A percentile compares a stretch with the other conserved stretches of the same genome.
These are phyloP conservation scores for Babyrousa celebensis DNA, from an alignment of 2,797 vertebrate species.

Conservation along the genomic window DNA sequence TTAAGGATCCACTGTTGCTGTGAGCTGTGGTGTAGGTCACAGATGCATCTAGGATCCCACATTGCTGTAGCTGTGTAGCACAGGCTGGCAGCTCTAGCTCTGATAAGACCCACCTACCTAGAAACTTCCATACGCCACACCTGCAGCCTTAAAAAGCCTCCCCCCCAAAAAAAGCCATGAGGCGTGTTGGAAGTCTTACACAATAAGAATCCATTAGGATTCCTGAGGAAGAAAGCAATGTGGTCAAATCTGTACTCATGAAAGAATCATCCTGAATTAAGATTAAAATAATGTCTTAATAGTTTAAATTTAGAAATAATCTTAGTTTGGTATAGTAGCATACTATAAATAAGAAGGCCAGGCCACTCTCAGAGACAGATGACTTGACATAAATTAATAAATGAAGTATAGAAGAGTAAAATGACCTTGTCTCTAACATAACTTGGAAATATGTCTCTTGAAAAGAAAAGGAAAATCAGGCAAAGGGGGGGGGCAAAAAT, in stretches of 20 bases:
- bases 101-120: too few relatives aligned
- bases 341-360: constrained; percentile 45
- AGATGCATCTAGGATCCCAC: too few relatives aligned
- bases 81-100: too few relatives aligned
- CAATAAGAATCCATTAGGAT: background rate
- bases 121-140: too few relatives aligned
- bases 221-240: constrained; percentile 13
- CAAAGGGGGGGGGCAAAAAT: background rate
- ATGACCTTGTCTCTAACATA: background rate
- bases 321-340: constrained; percentile 18
- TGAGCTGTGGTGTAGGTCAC: too few relatives aligned
- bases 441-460: background rate
- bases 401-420: constrained; percentile 22
- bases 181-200: background rate
- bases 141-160: too few relatives aligned
- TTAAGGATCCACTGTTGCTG: too few relatives aligned
- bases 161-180: background rate
- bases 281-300: constrained; percentile 49
- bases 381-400: constrained; percentile 16
- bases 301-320: background rate
- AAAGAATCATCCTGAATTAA: constrained; percentile 14
- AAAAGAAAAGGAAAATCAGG: constrained; percentile 53
- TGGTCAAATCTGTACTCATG: background rate
- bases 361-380: background rate
- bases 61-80: too few relatives aligned